Evolutionary conservation across 2,888 invertebrate species (phyloP).

Genomic region (Synergus umbraculus): DNA sequence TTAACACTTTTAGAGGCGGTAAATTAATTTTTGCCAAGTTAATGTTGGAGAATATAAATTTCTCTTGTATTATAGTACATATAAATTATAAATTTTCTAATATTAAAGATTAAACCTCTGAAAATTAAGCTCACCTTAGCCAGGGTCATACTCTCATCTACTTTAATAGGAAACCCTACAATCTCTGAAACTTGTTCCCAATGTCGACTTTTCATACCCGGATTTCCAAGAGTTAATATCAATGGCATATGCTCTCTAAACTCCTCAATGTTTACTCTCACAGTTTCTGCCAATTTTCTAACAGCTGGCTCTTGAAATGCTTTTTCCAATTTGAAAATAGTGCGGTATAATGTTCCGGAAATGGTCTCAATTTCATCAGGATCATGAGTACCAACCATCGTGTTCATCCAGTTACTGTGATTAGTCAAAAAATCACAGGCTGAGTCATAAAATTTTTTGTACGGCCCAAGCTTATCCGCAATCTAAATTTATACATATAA

Average conservation of each 20-base stretch:
- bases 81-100: neutral
- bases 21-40: no score
- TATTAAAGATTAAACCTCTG: neutral
- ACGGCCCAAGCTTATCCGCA: conserved; percentile 90
- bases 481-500: conserved; percentile 72
- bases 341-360: conserved; percentile 84
- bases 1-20: no score
- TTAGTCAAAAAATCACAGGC: conserved; percentile 91
- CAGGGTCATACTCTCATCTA: conserved; percentile 89
- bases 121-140: conserved; percentile 81
- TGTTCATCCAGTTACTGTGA: conserved; percentile 91
- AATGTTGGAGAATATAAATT: no score
- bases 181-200: conserved; percentile 97
- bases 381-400: conserved; percentile 86
- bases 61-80: no score
- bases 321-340: conserved; percentile 93
- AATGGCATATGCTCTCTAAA: conserved; percentile 94
- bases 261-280: conserved; percentile 87
- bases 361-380: conserved; percentile 94
- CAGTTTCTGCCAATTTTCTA: conserved; percentile 84
- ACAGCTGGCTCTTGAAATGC: conserved; percentile 86
- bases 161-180: conserved; percentile 93
- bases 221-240: conserved; percentile 95
- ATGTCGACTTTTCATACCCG: conserved; percentile 93
- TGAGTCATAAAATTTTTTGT: conserved; percentile 92